These are phyloP conservation scores for Cenopis cana DNA, from an alignment of 2,888 invertebrate genomes.

Conservation along the genomic window DNA sequence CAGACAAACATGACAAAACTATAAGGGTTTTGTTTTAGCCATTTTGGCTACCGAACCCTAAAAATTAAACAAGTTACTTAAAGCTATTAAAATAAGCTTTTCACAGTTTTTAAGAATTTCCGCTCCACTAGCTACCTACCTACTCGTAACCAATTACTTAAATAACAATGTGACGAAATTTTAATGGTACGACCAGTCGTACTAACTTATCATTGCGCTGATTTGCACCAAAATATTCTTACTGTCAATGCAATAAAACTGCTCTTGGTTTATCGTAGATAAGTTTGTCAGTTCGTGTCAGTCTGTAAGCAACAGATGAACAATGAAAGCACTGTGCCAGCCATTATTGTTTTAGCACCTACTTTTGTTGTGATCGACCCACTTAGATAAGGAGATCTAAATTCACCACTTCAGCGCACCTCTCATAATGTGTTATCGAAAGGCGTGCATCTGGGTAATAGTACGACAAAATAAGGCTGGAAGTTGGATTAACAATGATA, in stretches of 20 bases:
- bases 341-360: conserved; percentile 57
- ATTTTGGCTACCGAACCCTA: too few relatives aligned
- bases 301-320: conserved; percentile 45
- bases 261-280: background rate
- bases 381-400: conserved; percentile 60
- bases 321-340: conserved; percentile 58
- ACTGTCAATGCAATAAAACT: conserved; percentile 3
- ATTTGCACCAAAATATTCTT: conserved; percentile 4
- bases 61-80: too few relatives aligned
- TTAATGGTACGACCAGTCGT: background rate
- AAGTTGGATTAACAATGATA: conserved; percentile 31
- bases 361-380: conserved; percentile 58
- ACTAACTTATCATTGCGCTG: background rate
- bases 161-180: conserved; percentile 37
- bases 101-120: too few relatives aligned
- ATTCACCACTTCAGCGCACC: conserved; percentile 47
- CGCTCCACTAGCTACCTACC: too few relatives aligned
- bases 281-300: conserved; percentile 22
- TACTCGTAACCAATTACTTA: conserved; percentile 5
- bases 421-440: conserved; percentile 39
- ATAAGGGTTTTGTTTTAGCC: too few relatives aligned
- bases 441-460: conserved; percentile 41
- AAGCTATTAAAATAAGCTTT: too few relatives aligned
- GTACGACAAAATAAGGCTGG: conserved; percentile 25
- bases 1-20: too few relatives aligned